Evolutionary conservation across 2,888 invertebrate species (phyloP).

Genomic region (Heliconius ethilla): DNA sequence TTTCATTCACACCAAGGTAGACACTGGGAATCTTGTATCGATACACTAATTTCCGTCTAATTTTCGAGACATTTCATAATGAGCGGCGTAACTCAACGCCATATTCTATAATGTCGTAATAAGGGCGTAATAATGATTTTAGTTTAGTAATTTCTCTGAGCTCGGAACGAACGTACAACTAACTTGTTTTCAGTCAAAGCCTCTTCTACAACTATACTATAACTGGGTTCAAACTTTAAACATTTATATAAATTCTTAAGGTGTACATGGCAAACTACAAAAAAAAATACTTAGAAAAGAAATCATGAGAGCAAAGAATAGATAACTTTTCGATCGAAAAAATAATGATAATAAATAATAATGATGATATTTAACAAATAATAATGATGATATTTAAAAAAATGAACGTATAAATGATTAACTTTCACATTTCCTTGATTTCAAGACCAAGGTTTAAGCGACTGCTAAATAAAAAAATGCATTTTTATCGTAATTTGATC

Average conservation of each 20-base stretch:
- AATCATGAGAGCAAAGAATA: neutral
- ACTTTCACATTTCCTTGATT: conserved; percentile 18
- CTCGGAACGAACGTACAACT: neutral
- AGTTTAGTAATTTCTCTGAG: neutral
- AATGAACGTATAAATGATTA: conserved; percentile 6
- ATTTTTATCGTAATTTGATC: conserved; percentile 12
- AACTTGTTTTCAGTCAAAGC: neutral
- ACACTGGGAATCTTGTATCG: too few species aligned
- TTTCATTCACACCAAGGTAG: too few species aligned
- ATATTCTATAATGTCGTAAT: neutral
- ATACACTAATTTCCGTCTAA: neutral
- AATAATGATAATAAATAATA: neutral
- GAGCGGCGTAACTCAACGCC: neutral
- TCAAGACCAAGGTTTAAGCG: conserved; percentile 12
- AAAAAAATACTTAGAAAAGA: neutral
- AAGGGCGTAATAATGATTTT: neutral
- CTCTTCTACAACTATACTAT: neutral
- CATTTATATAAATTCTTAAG: too few species aligned
- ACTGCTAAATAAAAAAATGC: neutral
- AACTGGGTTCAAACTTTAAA: neutral
- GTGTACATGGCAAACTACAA: neutral
- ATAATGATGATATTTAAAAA: neutral
- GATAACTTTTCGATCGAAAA: neutral
- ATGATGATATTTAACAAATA: neutral
- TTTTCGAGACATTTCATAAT: neutral